Evolutionary conservation across 1,140 invertebrate genomes (phyloP), one percentile per base, ranked within the genome.

Genomic region (Dendroctonus ponderosae): DNA sequence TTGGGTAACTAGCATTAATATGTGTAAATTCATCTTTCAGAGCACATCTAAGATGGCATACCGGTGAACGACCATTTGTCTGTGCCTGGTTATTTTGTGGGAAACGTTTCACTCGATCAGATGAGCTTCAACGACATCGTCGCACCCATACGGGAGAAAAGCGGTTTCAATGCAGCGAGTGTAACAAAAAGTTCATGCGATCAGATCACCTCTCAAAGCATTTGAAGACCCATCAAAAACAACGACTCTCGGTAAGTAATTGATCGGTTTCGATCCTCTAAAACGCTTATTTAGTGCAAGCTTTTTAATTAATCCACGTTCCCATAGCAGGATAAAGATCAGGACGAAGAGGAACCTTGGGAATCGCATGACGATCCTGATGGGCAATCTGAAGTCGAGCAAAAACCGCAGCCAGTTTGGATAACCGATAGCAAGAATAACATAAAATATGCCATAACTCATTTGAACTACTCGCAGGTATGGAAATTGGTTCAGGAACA

Each of bases 131-230:
- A 78, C 84, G 94, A 40, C 94, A 97, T 78, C 81, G 91, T 51
- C 83, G 93, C 40, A 97, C 94, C 0, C 93, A 96, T 75, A 91
- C 91, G 0, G 93, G 93, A 1, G 94, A 97, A 77, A 97, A 97
- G 77, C 82, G 90, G 61, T 94, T 95, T 72, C 87, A 91, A 71
- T 93, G 91, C 74, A 82, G 84, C 0, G 89, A 92, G 72, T 92
- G 91, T 74, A 85, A 85, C 42, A 93, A 94, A 72, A 90, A 92
- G 70, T 94, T 94, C 73, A 95, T 94, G 92, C 82, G 92, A 62
- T 90, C 88, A 65, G 92, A 94, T 79, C 92, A 94, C 75, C 78
- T 94, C 5, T 91, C 90, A 0, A 95, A 95, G 76, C 93, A 95
- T 80, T 87, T 93, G 43, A 87, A 91, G 71, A 95, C 92, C 14